Evolutionary conservation across 2,797 vertebrate genomes (phyloP), one percentile per base, ranked within the genome.

Genomic region (Gephyroberyx darwinii): DNA sequence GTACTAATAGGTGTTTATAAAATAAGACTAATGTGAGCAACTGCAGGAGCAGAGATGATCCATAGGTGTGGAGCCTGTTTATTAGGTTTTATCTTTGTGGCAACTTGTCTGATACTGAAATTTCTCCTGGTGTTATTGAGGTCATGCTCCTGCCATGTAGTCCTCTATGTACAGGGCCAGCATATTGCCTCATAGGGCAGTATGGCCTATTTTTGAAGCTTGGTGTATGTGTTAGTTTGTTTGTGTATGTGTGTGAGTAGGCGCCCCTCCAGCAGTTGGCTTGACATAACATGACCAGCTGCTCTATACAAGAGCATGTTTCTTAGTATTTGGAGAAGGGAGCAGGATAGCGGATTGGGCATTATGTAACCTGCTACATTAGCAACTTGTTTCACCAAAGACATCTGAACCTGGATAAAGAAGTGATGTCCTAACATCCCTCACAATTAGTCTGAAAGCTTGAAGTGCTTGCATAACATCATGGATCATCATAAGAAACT

Each of bases 221-320:
- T 5, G 13, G 43, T 80, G 47, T 80, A 71, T 79, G 81, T 84
- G 86, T 82, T 83, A 84, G 69, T 85, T 80, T 87, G 86, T 90
- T 87, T 83, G 85, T 80, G 48, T 80, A 71, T 80, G 50, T 81
- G 71, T 77, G 81, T 84, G 76, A 81, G 88, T 81, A 84, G 83
- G 85, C 77, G 71, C 86, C 82, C 81, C 84, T 90, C 85, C 81
- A 87, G 83, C 85, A 86, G 86, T 87, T 79, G 65, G 83, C 85
- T 73, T 91, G 87, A 85, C 89, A 86, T 86, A 88, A 89, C 87
- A 88, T 80, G 80, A 86, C 82, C 88, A 91, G 90, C 90, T 92
- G 90, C 85, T 91, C 89, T 84, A 83, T 75, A 86, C 79, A 82
- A 84, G 82, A 80, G 78, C 55, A 69, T 54, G 30, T 69, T 84